Conservation (phyloP, 2,888 invertebrate genomes). For the Trissonchulus sp. region DNA sequence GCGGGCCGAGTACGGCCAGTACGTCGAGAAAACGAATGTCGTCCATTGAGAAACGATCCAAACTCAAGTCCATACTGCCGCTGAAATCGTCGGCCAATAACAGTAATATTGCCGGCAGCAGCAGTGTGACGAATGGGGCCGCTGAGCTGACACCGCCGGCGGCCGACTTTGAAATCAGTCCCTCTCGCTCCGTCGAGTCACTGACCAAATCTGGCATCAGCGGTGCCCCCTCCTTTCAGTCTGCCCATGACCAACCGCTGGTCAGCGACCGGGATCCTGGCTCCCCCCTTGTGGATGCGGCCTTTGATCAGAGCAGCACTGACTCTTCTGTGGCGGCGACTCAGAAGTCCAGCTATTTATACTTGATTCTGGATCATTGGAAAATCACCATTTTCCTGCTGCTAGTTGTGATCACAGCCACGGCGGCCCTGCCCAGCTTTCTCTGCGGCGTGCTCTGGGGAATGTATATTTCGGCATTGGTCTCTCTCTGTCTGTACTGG, state of each 20-base stretch:
- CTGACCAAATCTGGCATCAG: too few species aligned
- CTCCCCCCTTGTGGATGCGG: background rate
- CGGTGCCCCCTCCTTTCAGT: background rate
- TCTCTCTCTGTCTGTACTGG: conserved; percentile 1
- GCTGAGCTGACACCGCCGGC: background rate
- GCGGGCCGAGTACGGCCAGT: background rate
- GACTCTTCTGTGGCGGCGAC: background rate
- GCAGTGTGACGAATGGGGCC: background rate
- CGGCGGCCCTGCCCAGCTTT: conserved; percentile 15
- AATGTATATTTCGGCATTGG: conserved; percentile 18
- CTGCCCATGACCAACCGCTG: background rate
- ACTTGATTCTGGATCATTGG: background rate
- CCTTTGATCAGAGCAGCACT: background rate
- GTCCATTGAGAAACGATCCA: background rate
- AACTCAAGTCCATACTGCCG: background rate
- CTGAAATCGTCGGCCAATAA: background rate
- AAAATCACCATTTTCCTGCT: conserved; percentile 13
- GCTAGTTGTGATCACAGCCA: conserved; percentile 31
- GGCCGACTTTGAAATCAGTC: background rate
- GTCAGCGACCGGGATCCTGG: background rate
- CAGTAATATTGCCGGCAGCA: background rate
- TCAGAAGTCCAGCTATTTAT: background rate
- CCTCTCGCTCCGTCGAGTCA: background rate
- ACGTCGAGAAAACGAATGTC: background rate
- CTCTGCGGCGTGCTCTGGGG: conserved; percentile 27